Evolutionary conservation across 1,140 invertebrate species (phyloP).

Genomic region (Gerris buenoi): DNA sequence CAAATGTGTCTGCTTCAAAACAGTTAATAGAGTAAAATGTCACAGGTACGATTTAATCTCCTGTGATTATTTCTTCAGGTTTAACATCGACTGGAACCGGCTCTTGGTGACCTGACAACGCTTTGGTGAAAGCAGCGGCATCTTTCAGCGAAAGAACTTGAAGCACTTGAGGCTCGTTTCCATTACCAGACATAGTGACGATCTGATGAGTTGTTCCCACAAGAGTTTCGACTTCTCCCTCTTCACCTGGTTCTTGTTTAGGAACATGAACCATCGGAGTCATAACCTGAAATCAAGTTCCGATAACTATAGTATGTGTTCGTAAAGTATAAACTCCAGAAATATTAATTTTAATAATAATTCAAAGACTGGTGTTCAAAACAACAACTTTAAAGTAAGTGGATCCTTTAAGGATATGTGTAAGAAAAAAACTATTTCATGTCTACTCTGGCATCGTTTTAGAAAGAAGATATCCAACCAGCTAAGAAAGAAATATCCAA

Average conservation of each 20-base stretch:
- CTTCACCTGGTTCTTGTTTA: slow-evolving; percentile 50
- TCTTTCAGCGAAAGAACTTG: slow-evolving; percentile 70
- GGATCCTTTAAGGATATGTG: neutral
- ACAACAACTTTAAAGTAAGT: neutral
- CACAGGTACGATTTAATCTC: no score
- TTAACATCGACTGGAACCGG: slow-evolving; percentile 10
- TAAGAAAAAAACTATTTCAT: neutral
- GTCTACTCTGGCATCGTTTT: no score
- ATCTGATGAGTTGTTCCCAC: slow-evolving; percentile 45
- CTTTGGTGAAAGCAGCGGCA: slow-evolving; percentile 59
- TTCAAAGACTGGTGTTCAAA: no score
- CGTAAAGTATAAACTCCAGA: neutral
- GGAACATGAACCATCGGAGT: slow-evolving; percentile 68
- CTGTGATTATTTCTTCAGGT: slow-evolving; percentile 9
- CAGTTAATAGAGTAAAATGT: no score
- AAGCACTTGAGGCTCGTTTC: slow-evolving; percentile 41
- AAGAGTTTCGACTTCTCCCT: slow-evolving; percentile 40
- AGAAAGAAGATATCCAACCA: no score
- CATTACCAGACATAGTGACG: slow-evolving; percentile 51
- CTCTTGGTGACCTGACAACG: slow-evolving; percentile 38
- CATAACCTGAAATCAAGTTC: slow-evolving; percentile 28
- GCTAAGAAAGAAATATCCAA: no score
- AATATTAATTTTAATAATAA: no score
- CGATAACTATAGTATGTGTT: neutral
- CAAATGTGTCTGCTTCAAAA: no score